Percentiles rank a stretch among this genome's conserved stretches.
Conservation (phyloP, 1,140 invertebrate genomes). For the Drosophila nigrodunni region DNA sequence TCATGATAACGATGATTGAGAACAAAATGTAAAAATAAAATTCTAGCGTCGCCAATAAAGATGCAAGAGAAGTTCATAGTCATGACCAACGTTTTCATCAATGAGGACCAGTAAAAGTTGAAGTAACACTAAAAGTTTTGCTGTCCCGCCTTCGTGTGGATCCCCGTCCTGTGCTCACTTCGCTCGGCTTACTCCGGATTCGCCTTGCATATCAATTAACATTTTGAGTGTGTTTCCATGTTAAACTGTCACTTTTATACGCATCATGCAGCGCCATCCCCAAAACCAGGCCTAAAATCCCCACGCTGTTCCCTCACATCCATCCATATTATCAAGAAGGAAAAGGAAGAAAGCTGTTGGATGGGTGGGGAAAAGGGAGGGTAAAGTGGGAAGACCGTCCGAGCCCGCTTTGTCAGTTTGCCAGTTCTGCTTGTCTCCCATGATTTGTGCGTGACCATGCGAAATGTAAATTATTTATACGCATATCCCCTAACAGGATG, state of each 20-base stretch:
- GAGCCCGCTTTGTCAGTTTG: slow-evolving; percentile 10
- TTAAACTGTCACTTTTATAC: slow-evolving; percentile 79
- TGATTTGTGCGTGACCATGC: slow-evolving; percentile 82
- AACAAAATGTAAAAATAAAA: neutral
- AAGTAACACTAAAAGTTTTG: slow-evolving; percentile 17
- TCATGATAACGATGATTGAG: neutral
- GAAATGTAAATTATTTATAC: slow-evolving; percentile 82
- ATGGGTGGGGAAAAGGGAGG: neutral
- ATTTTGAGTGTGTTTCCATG: slow-evolving; percentile 80
- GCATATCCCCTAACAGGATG: slow-evolving; percentile 39
- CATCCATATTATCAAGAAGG: neutral
- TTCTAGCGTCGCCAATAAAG: neutral
- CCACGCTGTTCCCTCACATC: slow-evolving; percentile 19
- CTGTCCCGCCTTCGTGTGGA: neutral
- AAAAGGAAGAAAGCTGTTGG: no score
- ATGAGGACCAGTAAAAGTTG: neutral
- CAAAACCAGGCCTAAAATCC: slow-evolving; percentile 19
- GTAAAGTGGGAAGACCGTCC: neutral
- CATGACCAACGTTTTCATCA: slow-evolving; percentile 24
- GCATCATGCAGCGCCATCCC: slow-evolving; percentile 61
- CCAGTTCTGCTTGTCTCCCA: slow-evolving; percentile 39
- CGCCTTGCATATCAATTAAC: slow-evolving; percentile 71
- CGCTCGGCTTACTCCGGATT: neutral
- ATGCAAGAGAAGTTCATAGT: slow-evolving; percentile 19
- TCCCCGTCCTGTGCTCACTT: neutral